Evolutionary conservation across 2,888 invertebrate genomes (phyloP).

Genomic region (Noctua fimbriata): DNA sequence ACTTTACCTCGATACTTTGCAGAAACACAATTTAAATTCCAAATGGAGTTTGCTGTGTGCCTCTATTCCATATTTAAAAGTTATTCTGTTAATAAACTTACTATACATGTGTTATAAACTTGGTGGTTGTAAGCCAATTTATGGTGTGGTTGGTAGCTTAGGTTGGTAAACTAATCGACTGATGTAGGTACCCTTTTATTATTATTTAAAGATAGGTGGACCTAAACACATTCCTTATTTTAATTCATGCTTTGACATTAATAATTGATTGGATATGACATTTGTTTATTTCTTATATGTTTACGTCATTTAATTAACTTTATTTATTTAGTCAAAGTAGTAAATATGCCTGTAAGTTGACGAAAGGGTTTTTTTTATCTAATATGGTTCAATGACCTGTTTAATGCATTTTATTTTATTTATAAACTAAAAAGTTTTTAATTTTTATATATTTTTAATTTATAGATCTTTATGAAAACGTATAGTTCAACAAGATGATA

Average conservation of each 20-base stretch:
- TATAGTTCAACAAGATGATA: background rate
- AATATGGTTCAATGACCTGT: no score
- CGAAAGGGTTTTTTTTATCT: no score
- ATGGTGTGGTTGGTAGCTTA: background rate
- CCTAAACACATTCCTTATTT: background rate
- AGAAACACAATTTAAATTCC: slow-evolving; percentile 59
- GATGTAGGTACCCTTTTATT: background rate
- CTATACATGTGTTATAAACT: slow-evolving; percentile 16
- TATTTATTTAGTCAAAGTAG: no score
- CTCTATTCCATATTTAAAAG: slow-evolving; percentile 26
- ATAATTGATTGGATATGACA: no score
- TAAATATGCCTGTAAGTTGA: no score
- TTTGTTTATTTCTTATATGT: no score
- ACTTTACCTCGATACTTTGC: slow-evolving; percentile 47
- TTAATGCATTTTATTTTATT: no score
- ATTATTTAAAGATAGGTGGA: background rate
- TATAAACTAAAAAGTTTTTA: background rate
- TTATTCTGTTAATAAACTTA: slow-evolving; percentile 39
- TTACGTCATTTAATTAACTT: no score
- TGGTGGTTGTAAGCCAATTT: slow-evolving; percentile 6
- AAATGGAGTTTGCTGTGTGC: slow-evolving; percentile 48
- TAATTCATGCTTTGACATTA: no score
- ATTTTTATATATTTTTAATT: background rate
- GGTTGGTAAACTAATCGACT: background rate
- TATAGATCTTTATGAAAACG: background rate